Conservation (phyloP, 2,113 vertebrate genomes). For the Dinomys branickii region DNA sequence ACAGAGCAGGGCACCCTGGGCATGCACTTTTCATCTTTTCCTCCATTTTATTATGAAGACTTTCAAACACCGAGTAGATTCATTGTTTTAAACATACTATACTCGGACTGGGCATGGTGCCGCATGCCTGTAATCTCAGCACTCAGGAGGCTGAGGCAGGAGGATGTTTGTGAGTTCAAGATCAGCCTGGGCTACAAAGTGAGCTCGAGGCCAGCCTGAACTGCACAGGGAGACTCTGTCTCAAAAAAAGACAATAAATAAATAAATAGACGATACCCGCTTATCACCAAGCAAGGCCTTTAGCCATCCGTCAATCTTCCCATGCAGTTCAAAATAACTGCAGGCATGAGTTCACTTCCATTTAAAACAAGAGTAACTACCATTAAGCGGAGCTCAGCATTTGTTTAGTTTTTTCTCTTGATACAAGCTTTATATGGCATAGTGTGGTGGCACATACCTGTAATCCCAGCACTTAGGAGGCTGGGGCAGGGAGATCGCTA, state of each 20-base stretch:
- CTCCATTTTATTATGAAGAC: constrained; percentile 17
- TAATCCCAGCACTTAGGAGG: neutral
- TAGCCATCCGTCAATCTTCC: neutral
- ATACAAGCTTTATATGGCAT: neutral
- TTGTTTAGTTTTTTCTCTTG: constrained; percentile 8
- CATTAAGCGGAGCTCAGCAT: neutral
- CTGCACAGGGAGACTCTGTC: too few species aligned
- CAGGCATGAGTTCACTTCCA: neutral
- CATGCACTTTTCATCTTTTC: neutral
- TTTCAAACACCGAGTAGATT: neutral
- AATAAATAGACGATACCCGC: neutral
- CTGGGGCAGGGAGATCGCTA: neutral
- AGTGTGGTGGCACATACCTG: neutral
- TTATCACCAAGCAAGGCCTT: neutral
- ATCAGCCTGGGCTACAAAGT: too few species aligned
- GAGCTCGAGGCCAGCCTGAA: too few species aligned
- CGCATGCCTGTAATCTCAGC: too few species aligned
- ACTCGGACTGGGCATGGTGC: too few species aligned
- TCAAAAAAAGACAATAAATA: too few species aligned
- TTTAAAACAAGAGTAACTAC: neutral
- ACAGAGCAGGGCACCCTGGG: neutral
- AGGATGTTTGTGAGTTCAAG: too few species aligned
- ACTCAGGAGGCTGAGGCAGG: too few species aligned
- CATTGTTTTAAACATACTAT: constrained; percentile 28
- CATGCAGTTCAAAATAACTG: neutral